Evolutionary conservation across 2,797 vertebrate species (phyloP).

Genomic region (Geotrypetes seraphini): DNA sequence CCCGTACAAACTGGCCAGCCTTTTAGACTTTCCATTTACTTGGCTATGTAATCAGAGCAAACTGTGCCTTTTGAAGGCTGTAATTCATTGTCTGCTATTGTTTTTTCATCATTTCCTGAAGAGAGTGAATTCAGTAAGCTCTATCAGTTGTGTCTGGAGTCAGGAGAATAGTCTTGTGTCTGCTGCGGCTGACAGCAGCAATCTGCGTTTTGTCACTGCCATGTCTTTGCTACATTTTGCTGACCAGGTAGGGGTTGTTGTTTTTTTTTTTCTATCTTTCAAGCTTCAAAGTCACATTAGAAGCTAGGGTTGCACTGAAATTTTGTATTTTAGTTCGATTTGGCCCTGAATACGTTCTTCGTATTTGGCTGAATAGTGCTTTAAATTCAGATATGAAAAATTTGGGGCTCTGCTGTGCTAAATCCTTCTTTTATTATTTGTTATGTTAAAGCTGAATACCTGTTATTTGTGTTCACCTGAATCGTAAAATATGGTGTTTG

Average conservation of each 20-base stretch:
- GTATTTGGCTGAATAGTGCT: too few relatives aligned
- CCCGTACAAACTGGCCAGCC: too few relatives aligned
- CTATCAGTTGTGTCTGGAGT: conserved; percentile 29
- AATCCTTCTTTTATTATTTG: too few relatives aligned
- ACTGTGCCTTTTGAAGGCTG: conserved; percentile 15
- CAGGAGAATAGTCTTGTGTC: conserved; percentile 27
- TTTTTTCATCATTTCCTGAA: conserved; percentile 13
- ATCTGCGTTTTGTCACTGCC: background rate
- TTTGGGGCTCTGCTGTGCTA: too few relatives aligned
- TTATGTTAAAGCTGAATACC: too few relatives aligned
- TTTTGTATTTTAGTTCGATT: too few relatives aligned
- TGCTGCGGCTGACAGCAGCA: conserved; percentile 28
- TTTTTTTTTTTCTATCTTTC: background rate
- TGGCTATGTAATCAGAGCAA: conserved; percentile 6
- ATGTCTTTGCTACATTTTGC: conserved; percentile 15
- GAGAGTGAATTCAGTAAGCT: conserved; percentile 8
- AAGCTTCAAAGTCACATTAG: background rate
- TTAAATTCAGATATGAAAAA: too few relatives aligned
- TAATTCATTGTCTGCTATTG: conserved; percentile 20
- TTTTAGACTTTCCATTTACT: conserved; percentile 9
- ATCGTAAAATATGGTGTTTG: too few relatives aligned
- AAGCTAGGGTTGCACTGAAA: too few relatives aligned
- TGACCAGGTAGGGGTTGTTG: conserved; percentile 34
- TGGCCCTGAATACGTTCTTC: too few relatives aligned
- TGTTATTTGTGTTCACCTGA: too few relatives aligned